Evolutionary conservation across 2,888 invertebrate genomes (phyloP).

Genomic region (Carcina quercana): DNA sequence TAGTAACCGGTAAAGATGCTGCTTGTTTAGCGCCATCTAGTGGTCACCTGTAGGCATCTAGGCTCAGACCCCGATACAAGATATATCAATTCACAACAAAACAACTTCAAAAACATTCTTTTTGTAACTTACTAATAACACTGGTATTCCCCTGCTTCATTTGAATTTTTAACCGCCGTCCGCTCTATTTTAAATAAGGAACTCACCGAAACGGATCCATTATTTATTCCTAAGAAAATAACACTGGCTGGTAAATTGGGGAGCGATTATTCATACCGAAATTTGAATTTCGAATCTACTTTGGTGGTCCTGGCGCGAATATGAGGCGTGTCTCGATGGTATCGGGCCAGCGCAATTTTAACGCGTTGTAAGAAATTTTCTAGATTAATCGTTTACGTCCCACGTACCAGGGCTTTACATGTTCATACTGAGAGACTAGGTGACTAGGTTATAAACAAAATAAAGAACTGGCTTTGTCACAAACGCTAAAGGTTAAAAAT

Average conservation of each 20-base stretch:
- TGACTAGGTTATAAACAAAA: not conserved
- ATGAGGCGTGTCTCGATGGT: conserved; percentile 27
- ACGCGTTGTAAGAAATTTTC: conserved; percentile 20
- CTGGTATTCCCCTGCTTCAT: too few relatives aligned
- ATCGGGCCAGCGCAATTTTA: conserved; percentile 21
- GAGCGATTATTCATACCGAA: conserved; percentile 31
- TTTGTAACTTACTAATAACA: too few relatives aligned
- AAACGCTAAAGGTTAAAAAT: too few relatives aligned
- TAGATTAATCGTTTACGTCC: conserved; percentile 22
- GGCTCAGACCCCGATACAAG: too few relatives aligned
- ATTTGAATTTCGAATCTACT: conserved; percentile 24
- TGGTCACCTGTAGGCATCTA: too few relatives aligned
- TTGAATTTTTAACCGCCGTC: not conserved
- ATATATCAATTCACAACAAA: too few relatives aligned
- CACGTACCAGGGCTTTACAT: conserved; percentile 7
- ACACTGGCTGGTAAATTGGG: conserved; percentile 27
- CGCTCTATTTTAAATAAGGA: not conserved
- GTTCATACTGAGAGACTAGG: conserved; percentile 16
- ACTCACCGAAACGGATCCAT: conserved; percentile 10
- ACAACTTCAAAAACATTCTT: too few relatives aligned
- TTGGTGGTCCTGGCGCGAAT: conserved; percentile 40
- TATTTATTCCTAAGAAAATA: too few relatives aligned
- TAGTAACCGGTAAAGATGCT: too few relatives aligned
- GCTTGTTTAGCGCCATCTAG: too few relatives aligned
- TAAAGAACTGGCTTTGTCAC: too few relatives aligned